These are phyloP conservation scores for Lepeophtheirus nordmannii DNA, from an alignment of 2,888 invertebrate genomes.

Conservation along the genomic window DNA sequence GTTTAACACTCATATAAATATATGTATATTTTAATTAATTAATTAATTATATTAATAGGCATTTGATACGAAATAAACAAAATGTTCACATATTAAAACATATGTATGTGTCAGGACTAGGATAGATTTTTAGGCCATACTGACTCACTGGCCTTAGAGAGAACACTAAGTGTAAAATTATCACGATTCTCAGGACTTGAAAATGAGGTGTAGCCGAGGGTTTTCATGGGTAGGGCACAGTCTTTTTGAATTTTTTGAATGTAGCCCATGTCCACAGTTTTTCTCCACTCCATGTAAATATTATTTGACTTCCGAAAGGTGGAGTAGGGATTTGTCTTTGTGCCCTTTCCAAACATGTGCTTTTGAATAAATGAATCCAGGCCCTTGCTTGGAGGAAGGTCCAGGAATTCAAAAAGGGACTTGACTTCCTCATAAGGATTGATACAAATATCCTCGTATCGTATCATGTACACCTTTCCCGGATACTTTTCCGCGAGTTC, in stretches of 20 bases:
- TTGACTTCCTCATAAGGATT: conserved; percentile 26
- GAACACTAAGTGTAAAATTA: neutral
- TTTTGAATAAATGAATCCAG: conserved; percentile 26
- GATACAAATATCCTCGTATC: conserved; percentile 29
- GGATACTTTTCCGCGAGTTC: conserved; percentile 21
- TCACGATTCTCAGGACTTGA: neutral
- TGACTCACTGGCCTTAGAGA: neutral
- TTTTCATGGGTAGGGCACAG: neutral
- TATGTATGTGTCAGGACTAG: neutral
- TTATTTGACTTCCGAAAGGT: conserved; percentile 28
- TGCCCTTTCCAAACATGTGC: conserved; percentile 24
- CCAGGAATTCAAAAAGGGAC: conserved; percentile 26
- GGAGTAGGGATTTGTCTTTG: conserved; percentile 26
- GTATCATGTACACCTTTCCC: conserved; percentile 26
- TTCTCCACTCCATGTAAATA: conserved; percentile 28
- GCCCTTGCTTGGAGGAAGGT: conserved; percentile 24
- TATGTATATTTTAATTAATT: too few species aligned
- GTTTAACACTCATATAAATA: too few species aligned
- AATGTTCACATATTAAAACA: neutral
- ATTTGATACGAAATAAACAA: too few species aligned
- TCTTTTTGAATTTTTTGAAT: neutral
- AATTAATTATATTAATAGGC: too few species aligned
- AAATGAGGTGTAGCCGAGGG: neutral
- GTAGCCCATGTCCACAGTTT: conserved; percentile 22
- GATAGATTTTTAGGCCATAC: neutral